Conservation (phyloP, 2,888 invertebrate species). For the Rugalucina vietnamica region DNA sequence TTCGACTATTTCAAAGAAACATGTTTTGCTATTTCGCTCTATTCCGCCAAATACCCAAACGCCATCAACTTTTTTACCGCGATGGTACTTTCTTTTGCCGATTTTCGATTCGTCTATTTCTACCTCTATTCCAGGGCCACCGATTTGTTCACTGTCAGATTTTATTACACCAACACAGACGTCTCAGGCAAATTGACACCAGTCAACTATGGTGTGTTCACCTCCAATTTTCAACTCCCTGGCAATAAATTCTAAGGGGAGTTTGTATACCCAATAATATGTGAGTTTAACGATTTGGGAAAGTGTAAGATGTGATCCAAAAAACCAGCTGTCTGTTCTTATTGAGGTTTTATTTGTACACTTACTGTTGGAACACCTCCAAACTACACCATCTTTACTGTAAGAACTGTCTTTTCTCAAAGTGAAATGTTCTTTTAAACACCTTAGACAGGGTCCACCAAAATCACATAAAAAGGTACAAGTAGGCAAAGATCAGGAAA, state of each 20-base stretch:
- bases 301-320: neutral
- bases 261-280: neutral
- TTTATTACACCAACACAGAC: constrained; percentile 20
- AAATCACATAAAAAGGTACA: no score
- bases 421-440: neutral
- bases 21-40: constrained; percentile 18
- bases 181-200: constrained; percentile 40
- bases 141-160: constrained; percentile 23
- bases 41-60: constrained; percentile 51
- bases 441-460: neutral
- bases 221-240: neutral
- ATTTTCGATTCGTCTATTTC: constrained; percentile 39
- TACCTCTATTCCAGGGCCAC: constrained; percentile 28
- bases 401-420: no score
- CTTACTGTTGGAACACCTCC: neutral
- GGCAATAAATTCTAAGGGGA: neutral
- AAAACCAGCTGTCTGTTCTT: neutral
- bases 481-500: no score
- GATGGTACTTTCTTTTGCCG: neutral
- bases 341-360: neutral
- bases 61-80: constrained; percentile 29
- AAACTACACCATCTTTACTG: neutral
- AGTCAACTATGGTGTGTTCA: constrained; percentile 38
- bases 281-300: neutral
- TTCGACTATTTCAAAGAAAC: constrained; percentile 46